Evolutionary conservation across 1,140 invertebrate genomes (phyloP).

Genomic region (Platorchestia sp.): DNA sequence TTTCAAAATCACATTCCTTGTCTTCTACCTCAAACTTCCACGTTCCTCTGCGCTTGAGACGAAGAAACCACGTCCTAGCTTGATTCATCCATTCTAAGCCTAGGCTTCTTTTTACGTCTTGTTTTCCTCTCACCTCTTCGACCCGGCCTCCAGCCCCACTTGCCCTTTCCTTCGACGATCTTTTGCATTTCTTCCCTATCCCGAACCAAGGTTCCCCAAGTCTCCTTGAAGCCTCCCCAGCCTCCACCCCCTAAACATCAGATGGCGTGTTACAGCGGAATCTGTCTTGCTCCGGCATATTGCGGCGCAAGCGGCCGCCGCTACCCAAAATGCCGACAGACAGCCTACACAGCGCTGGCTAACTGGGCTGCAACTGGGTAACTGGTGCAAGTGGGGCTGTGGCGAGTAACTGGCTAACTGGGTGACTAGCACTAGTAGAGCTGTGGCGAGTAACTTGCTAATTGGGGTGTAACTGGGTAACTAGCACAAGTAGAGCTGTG

Average conservation of each 20-base stretch:
- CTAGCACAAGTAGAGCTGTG: background rate
- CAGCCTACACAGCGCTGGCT: background rate
- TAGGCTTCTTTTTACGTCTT: background rate
- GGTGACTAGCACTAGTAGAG: background rate
- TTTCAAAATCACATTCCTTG: too few relatives aligned
- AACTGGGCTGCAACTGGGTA: background rate
- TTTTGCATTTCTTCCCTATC: background rate
- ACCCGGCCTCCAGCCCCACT: background rate
- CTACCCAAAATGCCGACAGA: background rate
- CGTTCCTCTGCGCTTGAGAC: background rate
- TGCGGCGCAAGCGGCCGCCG: background rate
- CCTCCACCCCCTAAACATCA: background rate
- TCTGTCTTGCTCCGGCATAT: slow-evolving; percentile 44
- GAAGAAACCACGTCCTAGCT: too few relatives aligned
- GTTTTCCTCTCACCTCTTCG: background rate
- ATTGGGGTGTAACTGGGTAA: background rate
- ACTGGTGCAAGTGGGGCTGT: background rate
- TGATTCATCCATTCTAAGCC: background rate
- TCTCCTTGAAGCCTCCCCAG: background rate
- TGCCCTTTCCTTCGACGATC: background rate
- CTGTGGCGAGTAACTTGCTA: background rate
- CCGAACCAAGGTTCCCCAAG: background rate
- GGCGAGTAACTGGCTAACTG: background rate
- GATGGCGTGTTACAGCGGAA: slow-evolving; percentile 17
- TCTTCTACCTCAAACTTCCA: background rate